Conservation (phyloP, 2,113 vertebrate genomes). For the Stegostoma tigrinum region DNA sequence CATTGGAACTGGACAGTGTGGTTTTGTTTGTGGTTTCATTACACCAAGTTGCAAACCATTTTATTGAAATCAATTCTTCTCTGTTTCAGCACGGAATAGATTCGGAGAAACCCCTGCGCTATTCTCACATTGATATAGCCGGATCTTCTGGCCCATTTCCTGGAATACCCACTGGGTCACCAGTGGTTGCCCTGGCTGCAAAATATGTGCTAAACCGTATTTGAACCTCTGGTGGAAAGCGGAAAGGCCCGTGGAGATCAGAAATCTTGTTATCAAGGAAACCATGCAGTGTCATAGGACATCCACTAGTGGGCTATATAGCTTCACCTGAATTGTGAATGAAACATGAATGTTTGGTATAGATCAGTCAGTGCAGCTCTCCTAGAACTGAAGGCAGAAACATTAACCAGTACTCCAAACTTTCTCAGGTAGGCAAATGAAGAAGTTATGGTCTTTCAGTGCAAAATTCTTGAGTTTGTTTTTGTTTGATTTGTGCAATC, state of each 20-base stretch:
- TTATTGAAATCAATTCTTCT: neutral
- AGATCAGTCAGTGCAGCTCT: neutral
- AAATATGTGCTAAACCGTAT: conserved; percentile 52
- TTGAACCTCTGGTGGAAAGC: conserved; percentile 36
- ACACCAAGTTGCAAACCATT: neutral
- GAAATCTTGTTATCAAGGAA: neutral
- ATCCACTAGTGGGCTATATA: neutral
- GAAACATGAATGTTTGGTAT: neutral
- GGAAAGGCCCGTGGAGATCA: neutral
- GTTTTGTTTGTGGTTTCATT: neutral
- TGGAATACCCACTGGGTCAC: conserved; percentile 64
- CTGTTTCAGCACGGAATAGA: conserved; percentile 58
- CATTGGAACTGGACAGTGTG: no score
- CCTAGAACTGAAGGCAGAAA: neutral
- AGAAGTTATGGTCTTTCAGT: neutral
- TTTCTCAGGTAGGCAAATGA: conserved; percentile 25
- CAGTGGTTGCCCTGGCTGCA: conserved; percentile 61
- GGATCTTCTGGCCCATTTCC: conserved; percentile 69
- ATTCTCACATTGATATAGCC: conserved; percentile 68
- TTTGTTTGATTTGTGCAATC: neutral
- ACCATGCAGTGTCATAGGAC: neutral
- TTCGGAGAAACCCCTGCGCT: conserved; percentile 55
- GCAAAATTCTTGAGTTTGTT: neutral
- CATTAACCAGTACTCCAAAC: neutral
- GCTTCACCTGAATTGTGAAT: neutral